Conservation (phyloP, 2,113 vertebrate species). For the Alexandromys fortis region DNA sequence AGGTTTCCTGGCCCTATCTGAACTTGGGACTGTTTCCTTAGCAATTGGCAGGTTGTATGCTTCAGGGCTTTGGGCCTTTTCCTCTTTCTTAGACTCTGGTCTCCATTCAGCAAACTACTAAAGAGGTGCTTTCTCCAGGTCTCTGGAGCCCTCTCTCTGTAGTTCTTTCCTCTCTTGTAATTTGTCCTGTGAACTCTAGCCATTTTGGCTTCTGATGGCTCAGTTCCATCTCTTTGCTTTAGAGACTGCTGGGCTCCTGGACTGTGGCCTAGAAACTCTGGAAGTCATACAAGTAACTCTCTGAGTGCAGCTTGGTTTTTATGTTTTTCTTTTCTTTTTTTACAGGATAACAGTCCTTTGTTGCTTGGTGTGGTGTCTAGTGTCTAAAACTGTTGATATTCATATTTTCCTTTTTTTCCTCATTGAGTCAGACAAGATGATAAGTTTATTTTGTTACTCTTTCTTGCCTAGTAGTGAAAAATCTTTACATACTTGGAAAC, state of each 20-base stretch:
- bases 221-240: background rate
- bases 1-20: background rate
- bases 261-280: background rate
- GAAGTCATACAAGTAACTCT: background rate
- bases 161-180: background rate
- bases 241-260: background rate
- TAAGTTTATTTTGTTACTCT: conserved; percentile 4
- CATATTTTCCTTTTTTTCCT: background rate
- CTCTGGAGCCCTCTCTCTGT: background rate
- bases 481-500: background rate
- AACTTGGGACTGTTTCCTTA: background rate
- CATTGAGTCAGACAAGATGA: background rate
- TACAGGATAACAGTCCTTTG: background rate
- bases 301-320: background rate
- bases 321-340: background rate
- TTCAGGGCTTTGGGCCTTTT: conserved; percentile 1
- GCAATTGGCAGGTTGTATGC: background rate
- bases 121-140: background rate
- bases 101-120: background rate
- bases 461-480: conserved; percentile 17
- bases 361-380: background rate
- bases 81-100: background rate
- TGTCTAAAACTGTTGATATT: background rate
- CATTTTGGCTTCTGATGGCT: background rate
- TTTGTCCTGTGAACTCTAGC: background rate